phyloP scores from a whole-genome alignment of 2,888 invertebrate genomes.

The Andricus curvator region DNA sequence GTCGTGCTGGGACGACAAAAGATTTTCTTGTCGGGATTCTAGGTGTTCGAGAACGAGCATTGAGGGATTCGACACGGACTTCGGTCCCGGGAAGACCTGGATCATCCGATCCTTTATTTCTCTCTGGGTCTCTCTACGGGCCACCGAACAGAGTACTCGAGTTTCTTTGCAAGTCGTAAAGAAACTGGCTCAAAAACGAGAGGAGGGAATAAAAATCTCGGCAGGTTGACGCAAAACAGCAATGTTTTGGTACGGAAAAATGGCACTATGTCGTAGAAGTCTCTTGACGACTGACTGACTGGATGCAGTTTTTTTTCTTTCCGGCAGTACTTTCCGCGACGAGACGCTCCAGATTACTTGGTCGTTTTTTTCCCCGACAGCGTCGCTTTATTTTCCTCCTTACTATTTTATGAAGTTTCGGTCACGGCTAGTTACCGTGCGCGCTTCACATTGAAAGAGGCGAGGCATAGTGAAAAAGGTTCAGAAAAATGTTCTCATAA shows the following conservation, averaged over 20 bases:
- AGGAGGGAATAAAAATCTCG: not conserved
- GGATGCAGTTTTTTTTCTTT: conserved; percentile 13
- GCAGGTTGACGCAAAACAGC: not conserved
- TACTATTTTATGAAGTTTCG: conserved; percentile 36
- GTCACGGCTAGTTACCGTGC: conserved; percentile 38
- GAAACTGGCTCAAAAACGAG: conserved; percentile 6
- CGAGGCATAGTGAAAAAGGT: not conserved
- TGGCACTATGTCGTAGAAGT: not conserved
- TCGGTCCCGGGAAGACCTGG: conserved; percentile 39
- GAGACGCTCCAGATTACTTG: conserved; percentile 36
- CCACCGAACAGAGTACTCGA: conserved; percentile 26
- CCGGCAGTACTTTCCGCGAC: conserved; percentile 4
- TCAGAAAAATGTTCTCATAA: conserved; percentile 29
- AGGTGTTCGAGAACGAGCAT: conserved; percentile 42
- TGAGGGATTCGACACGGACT: conserved; percentile 46
- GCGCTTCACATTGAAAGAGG: conserved; percentile 29
- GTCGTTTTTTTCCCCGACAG: conserved; percentile 1
- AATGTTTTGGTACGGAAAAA: conserved; percentile 1
- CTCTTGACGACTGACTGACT: conserved; percentile 18
- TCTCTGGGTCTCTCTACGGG: conserved; percentile 18
- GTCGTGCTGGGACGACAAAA: conserved; percentile 26
- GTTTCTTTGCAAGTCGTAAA: conserved; percentile 25
- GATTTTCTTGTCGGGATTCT: conserved; percentile 29
- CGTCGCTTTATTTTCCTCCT: conserved; percentile 30
- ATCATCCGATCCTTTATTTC: conserved; percentile 40